Evolutionary conservation across 2,797 vertebrate species (phyloP), one percentile per base, ranked within the genome.

Genomic region (Saxicola maurus): DNA sequence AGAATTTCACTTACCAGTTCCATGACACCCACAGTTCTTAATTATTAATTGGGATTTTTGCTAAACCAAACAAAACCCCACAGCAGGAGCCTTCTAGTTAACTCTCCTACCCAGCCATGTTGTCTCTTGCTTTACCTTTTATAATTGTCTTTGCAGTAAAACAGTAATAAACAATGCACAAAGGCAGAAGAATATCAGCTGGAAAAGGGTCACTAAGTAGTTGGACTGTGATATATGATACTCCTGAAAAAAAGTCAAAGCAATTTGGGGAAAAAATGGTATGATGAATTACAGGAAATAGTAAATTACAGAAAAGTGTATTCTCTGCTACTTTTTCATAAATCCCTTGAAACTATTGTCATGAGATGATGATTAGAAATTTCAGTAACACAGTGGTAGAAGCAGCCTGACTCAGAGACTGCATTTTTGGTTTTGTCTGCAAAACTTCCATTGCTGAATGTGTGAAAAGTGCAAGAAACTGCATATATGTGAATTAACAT

Each of bases 231-330:
- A 97, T 96, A 83, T 93, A 97, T 92, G 96, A 95, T 86, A 93
- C 87, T 89, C 65, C 91, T 91, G 87, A 96, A 96, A 96, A 95
- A 92, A 91, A 96, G 94, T 94, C 95, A 96, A 94, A 95, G 85
- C 17, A 67, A 92, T 95, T 92, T 79, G 85, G 91, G 93, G 86
- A 76, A 90, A 92, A 95, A 92, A 89, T 43, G 76, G 72, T 96
- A 96, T 97, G 97, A 97, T 97, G 94, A 96, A 98, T 97, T 96
- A 95, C 97, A 98, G 97, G 97, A 97, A 97, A 97, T 94, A 91
- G 94, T n/a, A 82, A 95, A 94, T 96, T 96, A 95, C 75, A 93
- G 90, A 94, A 90, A 92, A 96, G 93, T 91, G 83, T 92, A 93
- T 95, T 95, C 94, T 93, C 95, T 95, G 91, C 93, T 95, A 82